Conservation (phyloP, 2,888 invertebrate genomes). For the Parnassius glacialis region DNA sequence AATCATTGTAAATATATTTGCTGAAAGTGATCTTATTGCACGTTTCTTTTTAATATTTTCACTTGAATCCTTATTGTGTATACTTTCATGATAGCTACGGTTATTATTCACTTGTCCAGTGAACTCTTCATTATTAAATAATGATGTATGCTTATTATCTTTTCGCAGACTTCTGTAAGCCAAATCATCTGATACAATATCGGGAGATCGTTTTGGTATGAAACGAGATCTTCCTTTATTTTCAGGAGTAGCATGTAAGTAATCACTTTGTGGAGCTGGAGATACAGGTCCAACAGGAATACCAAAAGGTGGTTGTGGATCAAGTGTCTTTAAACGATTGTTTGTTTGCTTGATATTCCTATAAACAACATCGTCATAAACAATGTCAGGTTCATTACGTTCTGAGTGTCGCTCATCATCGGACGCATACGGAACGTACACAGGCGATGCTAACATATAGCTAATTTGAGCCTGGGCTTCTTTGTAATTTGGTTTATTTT, state of each 20-base stretch:
- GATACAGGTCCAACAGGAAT: slow-evolving; percentile 93
- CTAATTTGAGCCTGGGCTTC: slow-evolving; percentile 78
- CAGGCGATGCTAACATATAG: slow-evolving; percentile 86
- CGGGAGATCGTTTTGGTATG: slow-evolving; percentile 86
- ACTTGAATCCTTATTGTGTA: slow-evolving; percentile 58
- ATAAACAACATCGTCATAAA: slow-evolving; percentile 91
- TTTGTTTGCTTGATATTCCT: slow-evolving; percentile 90
- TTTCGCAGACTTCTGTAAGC: slow-evolving; percentile 92
- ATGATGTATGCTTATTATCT: slow-evolving; percentile 83
- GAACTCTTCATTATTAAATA: slow-evolving; percentile 72
- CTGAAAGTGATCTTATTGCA: slow-evolving; percentile 90
- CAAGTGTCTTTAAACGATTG: slow-evolving; percentile 84
- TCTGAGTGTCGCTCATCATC: slow-evolving; percentile 78
- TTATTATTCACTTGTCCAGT: slow-evolving; percentile 73
- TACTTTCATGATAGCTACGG: slow-evolving; percentile 57
- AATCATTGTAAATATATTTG: slow-evolving; percentile 90
- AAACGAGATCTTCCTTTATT: slow-evolving; percentile 81
- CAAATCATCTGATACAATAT: slow-evolving; percentile 92
- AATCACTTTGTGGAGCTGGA: slow-evolving; percentile 90
- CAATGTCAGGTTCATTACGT: slow-evolving; percentile 89
- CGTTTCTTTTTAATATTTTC: slow-evolving; percentile 85
- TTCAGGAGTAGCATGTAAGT: slow-evolving; percentile 88
- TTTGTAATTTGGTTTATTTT: slow-evolving; percentile 68
- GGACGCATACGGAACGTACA: slow-evolving; percentile 77
- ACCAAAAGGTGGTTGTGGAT: slow-evolving; percentile 94